Evolutionary conservation across 1,140 invertebrate genomes (phyloP).

Genomic region (Dinothrombium tinctorium): DNA sequence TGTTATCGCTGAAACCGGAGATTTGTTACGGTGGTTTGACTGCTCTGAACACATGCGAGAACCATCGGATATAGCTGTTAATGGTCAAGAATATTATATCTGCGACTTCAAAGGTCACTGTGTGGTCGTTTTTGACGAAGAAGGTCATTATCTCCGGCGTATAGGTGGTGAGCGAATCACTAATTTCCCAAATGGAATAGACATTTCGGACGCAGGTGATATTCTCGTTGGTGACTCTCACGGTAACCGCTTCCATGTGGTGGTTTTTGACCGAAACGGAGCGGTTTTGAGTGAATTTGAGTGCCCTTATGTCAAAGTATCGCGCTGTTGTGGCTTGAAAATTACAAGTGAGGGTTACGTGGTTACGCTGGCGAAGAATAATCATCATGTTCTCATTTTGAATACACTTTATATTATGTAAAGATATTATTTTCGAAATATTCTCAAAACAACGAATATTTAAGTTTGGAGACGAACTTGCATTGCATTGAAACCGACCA

Average conservation of each 20-base stretch:
- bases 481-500: no score
- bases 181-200: slow-evolving; percentile 88
- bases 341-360: slow-evolving; percentile 85
- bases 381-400: slow-evolving; percentile 82
- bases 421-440: no score
- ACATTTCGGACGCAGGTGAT: slow-evolving; percentile 80
- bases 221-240: slow-evolving; percentile 87
- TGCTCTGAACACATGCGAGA: slow-evolving; percentile 87
- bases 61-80: slow-evolving; percentile 78
- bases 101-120: slow-evolving; percentile 94
- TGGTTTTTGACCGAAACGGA: slow-evolving; percentile 66
- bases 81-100: slow-evolving; percentile 74
- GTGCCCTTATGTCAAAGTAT: slow-evolving; percentile 87
- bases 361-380: slow-evolving; percentile 88
- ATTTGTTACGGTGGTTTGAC: slow-evolving; percentile 76
- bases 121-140: slow-evolving; percentile 80
- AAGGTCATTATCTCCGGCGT: slow-evolving; percentile 62
- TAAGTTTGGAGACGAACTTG: no score
- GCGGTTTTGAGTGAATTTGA: slow-evolving; percentile 74
- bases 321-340: slow-evolving; percentile 82
- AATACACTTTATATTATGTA: slow-evolving; percentile 60
- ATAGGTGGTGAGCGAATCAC: slow-evolving; percentile 83
- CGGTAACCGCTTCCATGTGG: slow-evolving; percentile 87
- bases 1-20: slow-evolving; percentile 63
- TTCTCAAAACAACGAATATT: no score